These are phyloP conservation scores for Eupithecia inturbata DNA, from an alignment of 2,888 invertebrate species.

Conservation along the genomic window DNA sequence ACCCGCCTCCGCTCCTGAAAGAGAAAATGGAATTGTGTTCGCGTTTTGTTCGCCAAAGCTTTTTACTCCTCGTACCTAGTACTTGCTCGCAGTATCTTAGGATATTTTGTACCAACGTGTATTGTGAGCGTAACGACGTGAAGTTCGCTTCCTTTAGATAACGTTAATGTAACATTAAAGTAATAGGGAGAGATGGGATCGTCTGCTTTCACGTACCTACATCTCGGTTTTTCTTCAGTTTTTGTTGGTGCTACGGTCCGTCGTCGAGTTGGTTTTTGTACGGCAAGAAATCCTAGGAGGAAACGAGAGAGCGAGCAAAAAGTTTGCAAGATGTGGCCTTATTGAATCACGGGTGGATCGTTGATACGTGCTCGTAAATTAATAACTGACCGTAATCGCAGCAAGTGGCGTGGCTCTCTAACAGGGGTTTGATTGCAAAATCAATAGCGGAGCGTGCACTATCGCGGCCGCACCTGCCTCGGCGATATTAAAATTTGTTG, in stretches of 20 bases:
- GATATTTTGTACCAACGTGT: slow-evolving; percentile 66
- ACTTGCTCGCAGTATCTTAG: slow-evolving; percentile 53
- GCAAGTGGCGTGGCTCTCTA: slow-evolving; percentile 63
- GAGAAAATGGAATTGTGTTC: slow-evolving; percentile 81
- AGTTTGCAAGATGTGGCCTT: slow-evolving; percentile 44
- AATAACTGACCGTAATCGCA: slow-evolving; percentile 64
- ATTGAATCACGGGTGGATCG: slow-evolving; percentile 39
- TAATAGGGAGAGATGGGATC: slow-evolving; percentile 53
- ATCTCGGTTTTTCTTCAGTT: slow-evolving; percentile 50
- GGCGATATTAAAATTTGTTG: slow-evolving; percentile 72
- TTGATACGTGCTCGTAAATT: slow-evolving; percentile 54
- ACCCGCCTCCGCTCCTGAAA: slow-evolving; percentile 75
- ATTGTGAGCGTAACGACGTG: slow-evolving; percentile 64
- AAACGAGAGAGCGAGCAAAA: slow-evolving; percentile 49
- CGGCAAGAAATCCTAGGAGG: slow-evolving; percentile 52
- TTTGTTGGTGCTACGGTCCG: slow-evolving; percentile 47
- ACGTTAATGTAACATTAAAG: slow-evolving; percentile 54
- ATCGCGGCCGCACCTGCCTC: slow-evolving; percentile 71
- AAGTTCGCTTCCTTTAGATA: slow-evolving; percentile 56
- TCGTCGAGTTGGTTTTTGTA: slow-evolving; percentile 48
- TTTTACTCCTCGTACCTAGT: slow-evolving; percentile 64
- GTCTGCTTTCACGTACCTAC: slow-evolving; percentile 49
- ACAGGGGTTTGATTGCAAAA: slow-evolving; percentile 79
- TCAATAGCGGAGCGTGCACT: slow-evolving; percentile 72
- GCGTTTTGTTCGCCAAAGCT: slow-evolving; percentile 74